Evolutionary conservation across 2,113 vertebrate species (phyloP).

Genomic region (Monarcha castaneiventris): DNA sequence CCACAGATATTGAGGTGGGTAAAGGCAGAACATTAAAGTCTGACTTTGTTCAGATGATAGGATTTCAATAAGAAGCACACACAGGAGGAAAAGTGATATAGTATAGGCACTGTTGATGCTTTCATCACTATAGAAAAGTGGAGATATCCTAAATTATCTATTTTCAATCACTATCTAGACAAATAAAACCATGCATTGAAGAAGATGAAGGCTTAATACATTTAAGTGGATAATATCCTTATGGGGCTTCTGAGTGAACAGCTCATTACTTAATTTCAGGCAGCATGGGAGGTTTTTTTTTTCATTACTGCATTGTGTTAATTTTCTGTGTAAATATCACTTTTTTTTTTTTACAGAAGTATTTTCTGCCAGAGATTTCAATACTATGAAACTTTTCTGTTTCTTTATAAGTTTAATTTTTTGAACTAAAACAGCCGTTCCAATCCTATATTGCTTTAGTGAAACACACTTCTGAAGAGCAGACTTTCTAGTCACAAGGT

Average conservation of each 20-base stretch:
- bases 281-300: background rate
- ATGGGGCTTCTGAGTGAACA: background rate
- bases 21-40: background rate
- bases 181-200: background rate
- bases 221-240: background rate
- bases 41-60: background rate
- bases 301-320: background rate
- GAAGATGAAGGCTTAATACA: background rate
- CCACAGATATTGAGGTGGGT: background rate
- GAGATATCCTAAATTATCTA: background rate
- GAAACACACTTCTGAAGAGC: background rate
- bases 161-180: background rate
- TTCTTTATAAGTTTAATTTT: background rate
- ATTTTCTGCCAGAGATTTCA: background rate
- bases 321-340: background rate
- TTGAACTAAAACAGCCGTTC: background rate
- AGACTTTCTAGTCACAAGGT: background rate
- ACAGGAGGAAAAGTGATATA: accelerated
- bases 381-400: accelerated
- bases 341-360: background rate
- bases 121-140: background rate
- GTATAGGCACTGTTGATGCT: background rate
- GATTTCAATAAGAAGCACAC: background rate
- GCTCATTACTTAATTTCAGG: background rate
- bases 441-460: background rate